Conservation (phyloP, 1,140 invertebrate species). For the Metaphire vulgaris region DNA sequence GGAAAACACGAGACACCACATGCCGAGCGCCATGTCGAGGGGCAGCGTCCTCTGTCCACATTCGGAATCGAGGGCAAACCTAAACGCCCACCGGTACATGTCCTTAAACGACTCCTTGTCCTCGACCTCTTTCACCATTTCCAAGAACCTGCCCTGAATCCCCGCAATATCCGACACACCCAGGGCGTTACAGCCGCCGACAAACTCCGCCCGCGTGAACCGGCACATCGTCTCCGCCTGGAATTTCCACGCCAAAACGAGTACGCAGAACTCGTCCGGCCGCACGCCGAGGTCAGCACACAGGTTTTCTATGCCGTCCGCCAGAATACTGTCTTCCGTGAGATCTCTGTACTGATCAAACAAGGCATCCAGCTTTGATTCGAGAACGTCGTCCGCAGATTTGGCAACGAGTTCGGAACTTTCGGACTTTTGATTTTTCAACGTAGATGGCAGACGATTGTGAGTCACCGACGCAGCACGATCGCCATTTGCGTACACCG, state of each 20-base stretch:
- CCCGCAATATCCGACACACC: constrained; percentile 73
- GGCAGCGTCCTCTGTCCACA: constrained; percentile 83
- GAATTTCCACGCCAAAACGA: constrained; percentile 88
- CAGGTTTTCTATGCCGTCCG: constrained; percentile 82
- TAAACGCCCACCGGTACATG: constrained; percentile 69
- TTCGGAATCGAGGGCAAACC: constrained; percentile 79
- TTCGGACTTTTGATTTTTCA: not conserved
- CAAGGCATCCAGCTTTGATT: constrained; percentile 54
- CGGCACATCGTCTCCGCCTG: constrained; percentile 91
- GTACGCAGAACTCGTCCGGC: constrained; percentile 76
- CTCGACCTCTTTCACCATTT: constrained; percentile 68
- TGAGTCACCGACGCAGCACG: not conserved
- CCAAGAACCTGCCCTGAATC: constrained; percentile 72
- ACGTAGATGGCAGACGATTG: not conserved
- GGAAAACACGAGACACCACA: constrained; percentile 89
- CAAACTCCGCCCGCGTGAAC: constrained; percentile 80
- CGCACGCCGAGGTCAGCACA: constrained; percentile 80
- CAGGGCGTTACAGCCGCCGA: constrained; percentile 71
- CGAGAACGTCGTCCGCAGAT: not conserved
- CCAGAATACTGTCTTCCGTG: constrained; percentile 74
- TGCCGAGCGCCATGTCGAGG: constrained; percentile 77
- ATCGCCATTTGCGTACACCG: not conserved
- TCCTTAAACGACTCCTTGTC: constrained; percentile 83
- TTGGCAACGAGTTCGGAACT: not conserved
- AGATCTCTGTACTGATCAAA: constrained; percentile 85